Percentiles rank a stretch among this genome's conserved stretches.
phyloP scores from a whole-genome alignment of 2,888 invertebrate species.

The Uloborus plumipes region DNA sequence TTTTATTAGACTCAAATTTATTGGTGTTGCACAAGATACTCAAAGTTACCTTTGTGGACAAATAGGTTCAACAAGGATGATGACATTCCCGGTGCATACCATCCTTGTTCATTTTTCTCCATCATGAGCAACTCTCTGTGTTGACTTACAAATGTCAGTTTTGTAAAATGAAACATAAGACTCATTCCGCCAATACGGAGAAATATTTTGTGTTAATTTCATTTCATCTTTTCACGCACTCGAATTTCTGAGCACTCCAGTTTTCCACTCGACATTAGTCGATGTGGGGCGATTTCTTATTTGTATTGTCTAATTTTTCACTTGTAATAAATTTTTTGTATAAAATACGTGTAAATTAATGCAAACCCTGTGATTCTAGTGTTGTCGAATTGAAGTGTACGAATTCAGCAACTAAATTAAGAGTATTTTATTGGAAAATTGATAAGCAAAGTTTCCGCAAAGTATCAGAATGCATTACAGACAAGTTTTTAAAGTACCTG shows the following conservation, averaged over 20 bases:
- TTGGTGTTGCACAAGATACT: slow-evolving; percentile 49
- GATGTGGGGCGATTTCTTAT: slow-evolving; percentile 32
- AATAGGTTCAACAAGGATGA: slow-evolving; percentile 23
- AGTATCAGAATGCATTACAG: slow-evolving; percentile 37
- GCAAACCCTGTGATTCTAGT: slow-evolving; percentile 61
- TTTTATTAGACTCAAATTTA: slow-evolving; percentile 16
- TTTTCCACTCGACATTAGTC: slow-evolving; percentile 39
- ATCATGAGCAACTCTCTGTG: slow-evolving; percentile 33
- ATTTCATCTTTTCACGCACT: slow-evolving; percentile 42
- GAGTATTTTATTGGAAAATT: slow-evolving; percentile 38
- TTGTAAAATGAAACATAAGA: slow-evolving; percentile 21
- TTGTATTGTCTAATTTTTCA: slow-evolving; percentile 44
- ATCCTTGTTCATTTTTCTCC: slow-evolving; percentile 16
- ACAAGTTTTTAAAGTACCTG: slow-evolving; percentile 1
- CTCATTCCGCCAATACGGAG: slow-evolving; percentile 20
- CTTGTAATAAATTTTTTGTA: slow-evolving; percentile 48
- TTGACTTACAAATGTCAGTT: slow-evolving; percentile 35
- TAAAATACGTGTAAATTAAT: slow-evolving; percentile 51
- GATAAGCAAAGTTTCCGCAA: slow-evolving; percentile 20
- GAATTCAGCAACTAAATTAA: slow-evolving; percentile 25
- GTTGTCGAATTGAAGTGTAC: slow-evolving; percentile 36
- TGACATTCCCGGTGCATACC: slow-evolving; percentile 45
- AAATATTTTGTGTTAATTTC: slow-evolving; percentile 27
- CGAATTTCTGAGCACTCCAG: slow-evolving; percentile 47
- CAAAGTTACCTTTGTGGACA: slow-evolving; percentile 45